These are phyloP conservation scores for Cryptus armator DNA, from an alignment of 2,888 invertebrate species.

Conservation along the genomic window DNA sequence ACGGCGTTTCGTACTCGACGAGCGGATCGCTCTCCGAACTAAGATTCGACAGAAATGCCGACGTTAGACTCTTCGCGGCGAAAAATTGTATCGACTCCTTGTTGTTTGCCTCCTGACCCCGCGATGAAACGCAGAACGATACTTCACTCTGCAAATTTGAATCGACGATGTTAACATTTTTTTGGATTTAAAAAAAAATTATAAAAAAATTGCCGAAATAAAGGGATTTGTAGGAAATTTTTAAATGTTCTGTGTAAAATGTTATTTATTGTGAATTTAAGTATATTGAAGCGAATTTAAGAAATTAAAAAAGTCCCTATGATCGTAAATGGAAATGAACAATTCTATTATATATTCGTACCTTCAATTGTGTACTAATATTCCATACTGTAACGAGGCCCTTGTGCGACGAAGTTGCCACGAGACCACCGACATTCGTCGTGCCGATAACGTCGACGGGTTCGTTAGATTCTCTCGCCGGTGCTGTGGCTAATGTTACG, in stretches of 20 bases:
- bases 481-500: slow-evolving; percentile 85
- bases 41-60: slow-evolving; percentile 79
- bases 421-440: slow-evolving; percentile 82
- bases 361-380: slow-evolving; percentile 91
- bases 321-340: neutral
- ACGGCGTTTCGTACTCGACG: slow-evolving; percentile 76
- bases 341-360: slow-evolving; percentile 72
- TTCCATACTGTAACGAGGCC: slow-evolving; percentile 93
- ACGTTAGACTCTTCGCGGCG: slow-evolving; percentile 77
- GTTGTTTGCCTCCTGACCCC: slow-evolving; percentile 82
- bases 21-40: slow-evolving; percentile 78
- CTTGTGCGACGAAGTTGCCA: slow-evolving; percentile 86
- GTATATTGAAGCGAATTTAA: too few relatives aligned
- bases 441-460: slow-evolving; percentile 81
- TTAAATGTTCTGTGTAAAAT: too few relatives aligned
- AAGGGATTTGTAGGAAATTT: too few relatives aligned
- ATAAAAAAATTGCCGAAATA: too few relatives aligned
- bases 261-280: too few relatives aligned
- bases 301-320: too few relatives aligned
- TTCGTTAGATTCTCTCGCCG: slow-evolving; percentile 84
- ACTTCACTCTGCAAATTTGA: slow-evolving; percentile 84
- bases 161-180: neutral
- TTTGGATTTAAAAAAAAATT: neutral
- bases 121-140: slow-evolving; percentile 84
- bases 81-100: slow-evolving; percentile 81